Evolutionary conservation across 2,888 invertebrate species (phyloP).

Genomic region (Caradrina clavipalpis): DNA sequence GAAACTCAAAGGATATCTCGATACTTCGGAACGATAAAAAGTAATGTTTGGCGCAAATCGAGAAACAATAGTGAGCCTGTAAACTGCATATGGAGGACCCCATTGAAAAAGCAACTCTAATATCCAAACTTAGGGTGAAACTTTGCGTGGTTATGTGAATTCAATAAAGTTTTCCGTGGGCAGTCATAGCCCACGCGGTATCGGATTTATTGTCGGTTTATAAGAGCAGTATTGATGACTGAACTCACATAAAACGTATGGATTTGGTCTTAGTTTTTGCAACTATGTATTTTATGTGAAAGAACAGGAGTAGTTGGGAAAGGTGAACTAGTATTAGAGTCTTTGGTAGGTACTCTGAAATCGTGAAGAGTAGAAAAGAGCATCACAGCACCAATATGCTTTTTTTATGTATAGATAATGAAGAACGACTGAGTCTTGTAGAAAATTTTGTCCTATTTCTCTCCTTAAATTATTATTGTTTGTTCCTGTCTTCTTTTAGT

Average conservation of each 20-base stretch:
- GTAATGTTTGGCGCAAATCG: constrained; percentile 81
- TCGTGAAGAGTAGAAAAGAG: too few relatives aligned
- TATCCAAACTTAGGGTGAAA: background rate
- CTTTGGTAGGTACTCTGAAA: too few relatives aligned
- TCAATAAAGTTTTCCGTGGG: constrained; percentile 65
- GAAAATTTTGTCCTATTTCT: too few relatives aligned
- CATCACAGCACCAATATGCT: too few relatives aligned
- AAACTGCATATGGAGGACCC: constrained; percentile 61
- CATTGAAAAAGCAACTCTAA: constrained; percentile 34
- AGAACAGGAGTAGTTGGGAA: background rate
- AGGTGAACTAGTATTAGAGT: too few relatives aligned
- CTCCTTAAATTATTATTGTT: too few relatives aligned
- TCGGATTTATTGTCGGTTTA: constrained; percentile 68
- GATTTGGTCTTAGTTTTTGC: constrained; percentile 27
- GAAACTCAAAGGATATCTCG: constrained; percentile 77
- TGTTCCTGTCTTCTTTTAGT: too few relatives aligned
- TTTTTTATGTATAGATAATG: too few relatives aligned
- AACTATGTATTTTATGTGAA: constrained; percentile 14
- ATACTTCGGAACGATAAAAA: constrained; percentile 81
- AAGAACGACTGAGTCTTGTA: too few relatives aligned
- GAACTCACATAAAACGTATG: constrained; percentile 56
- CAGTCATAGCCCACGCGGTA: constrained; percentile 67
- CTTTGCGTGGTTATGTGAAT: constrained; percentile 26
- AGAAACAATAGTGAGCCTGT: constrained; percentile 80
- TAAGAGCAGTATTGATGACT: constrained; percentile 63